phyloP scores from a whole-genome alignment of 1,140 invertebrate genomes.

The Agrypnia vestita region DNA sequence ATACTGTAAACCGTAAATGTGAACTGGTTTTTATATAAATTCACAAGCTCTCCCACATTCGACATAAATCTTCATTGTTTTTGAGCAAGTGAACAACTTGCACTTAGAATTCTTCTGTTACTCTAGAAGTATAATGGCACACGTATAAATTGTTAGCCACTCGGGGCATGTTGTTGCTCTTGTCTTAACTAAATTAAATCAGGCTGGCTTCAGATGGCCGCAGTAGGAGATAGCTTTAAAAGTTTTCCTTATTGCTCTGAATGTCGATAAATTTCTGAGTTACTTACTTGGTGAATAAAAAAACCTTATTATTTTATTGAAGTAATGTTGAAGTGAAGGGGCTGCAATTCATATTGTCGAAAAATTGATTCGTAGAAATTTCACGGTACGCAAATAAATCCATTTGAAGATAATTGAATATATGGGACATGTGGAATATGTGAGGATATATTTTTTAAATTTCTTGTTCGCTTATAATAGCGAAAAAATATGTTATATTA shows the following conservation, averaged over 20 bases:
- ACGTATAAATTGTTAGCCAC: slow-evolving; percentile 35
- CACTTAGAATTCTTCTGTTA: slow-evolving; percentile 16
- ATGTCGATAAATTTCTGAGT: neutral
- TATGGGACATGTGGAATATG: too few species aligned
- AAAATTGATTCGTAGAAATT: too few species aligned
- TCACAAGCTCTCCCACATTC: neutral
- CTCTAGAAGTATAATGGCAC: neutral
- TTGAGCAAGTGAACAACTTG: slow-evolving; percentile 14
- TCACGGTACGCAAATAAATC: too few species aligned
- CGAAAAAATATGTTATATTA: too few species aligned
- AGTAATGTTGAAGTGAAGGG: too few species aligned
- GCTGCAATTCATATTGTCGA: too few species aligned
- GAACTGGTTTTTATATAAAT: neutral
- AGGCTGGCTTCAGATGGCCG: neutral
- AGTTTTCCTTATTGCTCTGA: neutral
- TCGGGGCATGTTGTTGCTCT: slow-evolving; percentile 11
- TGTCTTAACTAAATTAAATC: slow-evolving; percentile 27
- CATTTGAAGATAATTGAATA: too few species aligned
- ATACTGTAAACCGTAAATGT: too few species aligned
- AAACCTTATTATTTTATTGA: too few species aligned
- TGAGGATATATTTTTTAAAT: too few species aligned
- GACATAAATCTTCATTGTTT: slow-evolving; percentile 10
- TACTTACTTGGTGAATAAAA: too few species aligned
- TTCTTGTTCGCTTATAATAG: too few species aligned
- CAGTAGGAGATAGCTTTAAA: slow-evolving; percentile 4